Evolutionary conservation across 2,113 vertebrate genomes (phyloP), one percentile per base, ranked within the genome.

Genomic region (Agapornis roseicollis): DNA sequence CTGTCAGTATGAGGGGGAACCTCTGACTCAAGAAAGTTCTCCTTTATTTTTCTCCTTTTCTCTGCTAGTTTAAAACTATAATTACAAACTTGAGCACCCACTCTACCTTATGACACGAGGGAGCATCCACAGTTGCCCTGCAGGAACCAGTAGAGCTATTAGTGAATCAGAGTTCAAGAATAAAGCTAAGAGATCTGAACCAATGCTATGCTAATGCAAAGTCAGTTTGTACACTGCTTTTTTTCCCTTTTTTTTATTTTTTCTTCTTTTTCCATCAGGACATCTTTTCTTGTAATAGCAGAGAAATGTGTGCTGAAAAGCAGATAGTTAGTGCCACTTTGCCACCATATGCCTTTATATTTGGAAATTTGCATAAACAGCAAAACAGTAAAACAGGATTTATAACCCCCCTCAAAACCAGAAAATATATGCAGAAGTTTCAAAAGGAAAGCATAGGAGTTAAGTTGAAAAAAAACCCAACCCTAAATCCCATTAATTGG

Each of bases 321-420:
- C 94, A 97, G 96, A 97, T 96, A 96, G 95, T 96, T 97, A 96
- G 94, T 97, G 96, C 95, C 93, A 97, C 96, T 97, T 96, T 96
- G 84, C 84, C 50, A 93, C 94, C 95, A 97, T 97, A 97, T 97
- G 97, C 96, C 96, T 97, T 97, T 96, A 83, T 95, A 95, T 96
- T 97, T 97, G 95, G 86, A 97, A 96, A 97, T 97, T 94, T 97
- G 95, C 97, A 97, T 97, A 96, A 97, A 95, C 28, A 94, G 90
- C 94, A 97, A 97, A 97, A 97, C 96, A 97, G 93, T 96, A 95
- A 96, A 97, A 90, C 80, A 93, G 79, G 58, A 95, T 93, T 96
- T 96, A 95, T 96, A 96, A 81, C 56, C 71, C 72, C 78, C 66
- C 91, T 83, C 68, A 95, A 87, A 97, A 94, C 42, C 17, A 90